Conservation (phyloP, 1,140 invertebrate species). For the Zophobas morio region DNA sequence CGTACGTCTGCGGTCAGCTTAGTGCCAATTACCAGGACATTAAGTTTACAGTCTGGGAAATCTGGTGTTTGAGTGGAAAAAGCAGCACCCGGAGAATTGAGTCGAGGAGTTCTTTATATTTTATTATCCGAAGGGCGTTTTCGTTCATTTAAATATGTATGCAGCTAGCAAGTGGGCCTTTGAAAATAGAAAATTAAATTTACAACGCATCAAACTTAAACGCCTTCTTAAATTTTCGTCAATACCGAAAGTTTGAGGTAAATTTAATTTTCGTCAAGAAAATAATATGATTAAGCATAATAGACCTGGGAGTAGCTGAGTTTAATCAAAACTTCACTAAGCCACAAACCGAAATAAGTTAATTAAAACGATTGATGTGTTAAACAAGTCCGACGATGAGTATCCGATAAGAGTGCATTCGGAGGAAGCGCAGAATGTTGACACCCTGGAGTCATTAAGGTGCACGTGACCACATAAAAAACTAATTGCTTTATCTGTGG, state of each 20-base stretch:
- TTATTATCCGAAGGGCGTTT: too few relatives aligned
- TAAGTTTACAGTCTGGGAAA: background rate
- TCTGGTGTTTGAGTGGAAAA: background rate
- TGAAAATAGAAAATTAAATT: conserved; percentile 16
- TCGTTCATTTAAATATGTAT: too few relatives aligned
- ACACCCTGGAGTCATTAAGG: background rate
- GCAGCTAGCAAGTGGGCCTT: background rate
- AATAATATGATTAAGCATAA: conserved; percentile 42
- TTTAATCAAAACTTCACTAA: conserved; percentile 39
- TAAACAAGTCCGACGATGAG: conserved; percentile 3
- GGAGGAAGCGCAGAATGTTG: background rate
- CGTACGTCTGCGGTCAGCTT: conserved; percentile 21
- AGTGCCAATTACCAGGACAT: conserved; percentile 3
- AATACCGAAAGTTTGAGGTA: conserved; percentile 26
- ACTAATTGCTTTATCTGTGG: conserved; percentile 8
- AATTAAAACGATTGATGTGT: conserved; percentile 40
- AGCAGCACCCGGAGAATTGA: background rate
- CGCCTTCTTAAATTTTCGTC: conserved; percentile 38
- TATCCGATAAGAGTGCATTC: background rate
- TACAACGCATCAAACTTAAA: conserved; percentile 5
- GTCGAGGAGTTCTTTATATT: too few relatives aligned
- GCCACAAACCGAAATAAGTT: conserved; percentile 29
- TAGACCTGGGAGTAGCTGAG: conserved; percentile 27
- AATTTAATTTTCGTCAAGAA: conserved; percentile 39
- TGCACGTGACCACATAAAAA: background rate